phyloP scores from a whole-genome alignment of 2,797 vertebrate species.

The Parauchenoglanis punctatus region DNA sequence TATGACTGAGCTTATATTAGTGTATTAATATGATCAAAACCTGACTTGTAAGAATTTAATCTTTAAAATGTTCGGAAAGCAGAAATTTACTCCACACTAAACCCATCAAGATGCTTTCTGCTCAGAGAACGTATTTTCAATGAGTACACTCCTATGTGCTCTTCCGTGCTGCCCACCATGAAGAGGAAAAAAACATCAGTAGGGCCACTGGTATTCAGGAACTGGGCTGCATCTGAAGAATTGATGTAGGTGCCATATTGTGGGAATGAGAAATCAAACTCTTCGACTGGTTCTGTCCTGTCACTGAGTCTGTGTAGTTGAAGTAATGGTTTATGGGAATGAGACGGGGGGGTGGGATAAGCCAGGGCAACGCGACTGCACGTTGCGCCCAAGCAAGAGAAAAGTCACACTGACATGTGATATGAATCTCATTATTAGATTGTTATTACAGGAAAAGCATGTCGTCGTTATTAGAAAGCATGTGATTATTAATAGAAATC shows the following conservation, averaged over 20 bases:
- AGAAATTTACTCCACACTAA: not conserved
- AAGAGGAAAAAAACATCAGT: not conserved
- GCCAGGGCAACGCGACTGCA: no score
- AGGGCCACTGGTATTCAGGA: not conserved
- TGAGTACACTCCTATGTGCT: not conserved
- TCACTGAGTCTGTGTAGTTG: not conserved
- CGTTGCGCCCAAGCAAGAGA: not conserved
- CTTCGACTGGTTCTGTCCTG: not conserved
- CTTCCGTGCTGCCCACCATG: not conserved
- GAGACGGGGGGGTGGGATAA: not conserved
- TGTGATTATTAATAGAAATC: not conserved
- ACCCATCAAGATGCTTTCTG: not conserved
- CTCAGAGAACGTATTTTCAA: not conserved
- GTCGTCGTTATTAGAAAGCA: not conserved
- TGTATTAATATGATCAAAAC: not conserved
- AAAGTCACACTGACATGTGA: not conserved
- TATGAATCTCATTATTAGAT: not conserved
- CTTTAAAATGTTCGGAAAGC: not conserved
- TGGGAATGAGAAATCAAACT: not conserved
- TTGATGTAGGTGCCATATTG: not conserved
- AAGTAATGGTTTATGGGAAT: not conserved
- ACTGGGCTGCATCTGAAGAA: not conserved
- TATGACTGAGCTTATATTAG: not conserved
- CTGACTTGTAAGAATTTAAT: not conserved
- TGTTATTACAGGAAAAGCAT: not conserved